Evolutionary conservation across 1,140 invertebrate species (phyloP).

Genomic region (Pseudomyrmex flavicornis): DNA sequence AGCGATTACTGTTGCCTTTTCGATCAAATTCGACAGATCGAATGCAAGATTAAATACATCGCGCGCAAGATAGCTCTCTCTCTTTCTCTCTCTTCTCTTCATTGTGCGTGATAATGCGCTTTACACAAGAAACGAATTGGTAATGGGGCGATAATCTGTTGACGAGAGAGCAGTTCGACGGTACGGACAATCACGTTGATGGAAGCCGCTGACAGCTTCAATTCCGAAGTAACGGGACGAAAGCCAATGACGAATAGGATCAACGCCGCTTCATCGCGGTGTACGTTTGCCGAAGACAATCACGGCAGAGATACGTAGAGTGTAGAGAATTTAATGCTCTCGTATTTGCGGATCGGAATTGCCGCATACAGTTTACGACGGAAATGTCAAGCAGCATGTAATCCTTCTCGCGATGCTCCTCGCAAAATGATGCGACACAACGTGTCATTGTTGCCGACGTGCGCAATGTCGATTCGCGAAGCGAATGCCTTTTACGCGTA

Average conservation of each 20-base stretch:
- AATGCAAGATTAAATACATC: not conserved
- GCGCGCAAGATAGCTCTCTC: not conserved
- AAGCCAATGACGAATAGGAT: constrained; percentile 46
- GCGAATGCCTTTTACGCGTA: not conserved
- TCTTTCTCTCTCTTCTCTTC: not conserved
- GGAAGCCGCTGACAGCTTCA: constrained; percentile 27
- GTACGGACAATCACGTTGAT: constrained; percentile 42
- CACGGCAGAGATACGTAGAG: constrained; percentile 19
- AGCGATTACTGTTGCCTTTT: not conserved
- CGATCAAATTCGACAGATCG: not conserved
- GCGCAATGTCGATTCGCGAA: not conserved
- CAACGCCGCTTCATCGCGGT: not conserved
- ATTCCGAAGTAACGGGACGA: constrained; percentile 47
- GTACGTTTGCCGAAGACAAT: constrained; percentile 41
- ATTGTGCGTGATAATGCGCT: constrained; percentile 5
- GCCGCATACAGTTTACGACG: constrained; percentile 48
- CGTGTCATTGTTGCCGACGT: not conserved
- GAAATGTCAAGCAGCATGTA: constrained; percentile 45
- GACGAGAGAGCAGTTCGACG: constrained; percentile 36
- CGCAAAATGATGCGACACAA: not conserved
- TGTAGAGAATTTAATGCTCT: constrained; percentile 45
- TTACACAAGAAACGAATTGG: constrained; percentile 30
- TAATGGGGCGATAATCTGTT: constrained; percentile 47
- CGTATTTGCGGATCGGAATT: constrained; percentile 48
- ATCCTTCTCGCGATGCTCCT: constrained; percentile 15